A percentile compares a stretch with the other conserved stretches of the same genome.
These are phyloP conservation scores for Ophion costatus DNA, from an alignment of 2,888 invertebrate species.

Conservation along the genomic window DNA sequence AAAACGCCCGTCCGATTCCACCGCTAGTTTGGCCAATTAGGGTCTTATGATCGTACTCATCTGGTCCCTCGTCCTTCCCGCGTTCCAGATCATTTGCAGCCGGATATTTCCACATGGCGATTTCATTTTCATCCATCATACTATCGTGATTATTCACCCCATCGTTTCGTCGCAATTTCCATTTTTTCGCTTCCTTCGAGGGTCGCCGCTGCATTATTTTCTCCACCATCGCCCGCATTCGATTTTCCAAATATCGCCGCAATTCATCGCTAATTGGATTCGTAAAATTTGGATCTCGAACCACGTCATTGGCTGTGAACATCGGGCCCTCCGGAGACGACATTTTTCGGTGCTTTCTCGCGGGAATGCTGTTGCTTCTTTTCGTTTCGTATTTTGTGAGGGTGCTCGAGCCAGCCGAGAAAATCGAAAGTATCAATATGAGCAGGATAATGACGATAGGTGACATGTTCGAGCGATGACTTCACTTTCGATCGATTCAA, in stretches of 20 bases:
- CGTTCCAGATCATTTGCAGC: conserved; percentile 16
- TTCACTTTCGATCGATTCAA: conserved; percentile 19
- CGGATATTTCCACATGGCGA: conserved; percentile 20
- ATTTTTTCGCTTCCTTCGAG: conserved; percentile 6
- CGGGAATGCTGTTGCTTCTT: background rate
- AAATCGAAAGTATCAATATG: conserved; percentile 44
- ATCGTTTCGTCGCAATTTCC: background rate
- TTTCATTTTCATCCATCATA: conserved; percentile 22
- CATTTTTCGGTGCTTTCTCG: background rate
- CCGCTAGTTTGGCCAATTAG: conserved; percentile 12
- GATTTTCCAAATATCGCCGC: conserved; percentile 41
- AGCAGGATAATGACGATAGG: conserved; percentile 49
- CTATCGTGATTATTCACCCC: background rate
- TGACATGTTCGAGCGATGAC: conserved; percentile 44
- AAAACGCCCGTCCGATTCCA: background rate
- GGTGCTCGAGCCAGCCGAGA: background rate
- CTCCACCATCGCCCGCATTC: conserved; percentile 46
- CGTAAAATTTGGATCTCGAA: background rate
- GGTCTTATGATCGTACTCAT: background rate
- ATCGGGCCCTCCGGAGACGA: background rate
- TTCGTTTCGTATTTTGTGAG: background rate
- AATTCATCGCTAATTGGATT: conserved; percentile 11
- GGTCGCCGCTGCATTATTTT: conserved; percentile 43
- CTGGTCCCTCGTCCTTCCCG: background rate
- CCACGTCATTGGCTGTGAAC: background rate